A percentile compares a stretch with the other conserved stretches of the same genome.
These are phyloP conservation scores for Tachyglossus aculeatus DNA, from an alignment of 2,797 vertebrate species.

Conservation along the genomic window DNA sequence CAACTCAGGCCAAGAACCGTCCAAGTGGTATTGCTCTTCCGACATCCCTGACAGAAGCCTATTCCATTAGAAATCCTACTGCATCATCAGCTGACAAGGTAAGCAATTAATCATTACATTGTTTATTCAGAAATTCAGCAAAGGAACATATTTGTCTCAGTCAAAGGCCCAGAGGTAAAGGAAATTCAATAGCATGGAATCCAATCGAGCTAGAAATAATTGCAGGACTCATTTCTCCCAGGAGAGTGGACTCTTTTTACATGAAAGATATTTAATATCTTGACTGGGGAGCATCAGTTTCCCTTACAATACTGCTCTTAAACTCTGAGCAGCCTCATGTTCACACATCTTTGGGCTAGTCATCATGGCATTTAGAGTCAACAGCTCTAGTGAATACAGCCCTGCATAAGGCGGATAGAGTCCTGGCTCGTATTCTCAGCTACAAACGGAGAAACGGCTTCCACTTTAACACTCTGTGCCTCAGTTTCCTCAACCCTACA, in stretches of 20 bases:
- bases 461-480: too few relatives aligned
- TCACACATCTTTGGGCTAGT: too few relatives aligned
- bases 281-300: too few relatives aligned
- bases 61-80: neutral
- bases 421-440: too few relatives aligned
- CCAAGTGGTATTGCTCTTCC: accelerated
- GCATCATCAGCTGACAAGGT: accelerated
- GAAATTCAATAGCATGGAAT: neutral
- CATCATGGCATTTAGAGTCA: too few relatives aligned
- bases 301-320: too few relatives aligned
- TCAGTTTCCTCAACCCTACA: too few relatives aligned
- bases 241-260: neutral
- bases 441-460: too few relatives aligned
- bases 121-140: neutral
- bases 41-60: neutral
- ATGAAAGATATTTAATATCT: too few relatives aligned
- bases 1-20: neutral
- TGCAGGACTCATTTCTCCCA: neutral
- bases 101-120: neutral
- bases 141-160: neutral
- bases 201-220: neutral
- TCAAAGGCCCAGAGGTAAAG: neutral
- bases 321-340: too few relatives aligned
- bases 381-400: too few relatives aligned
- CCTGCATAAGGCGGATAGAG: too few relatives aligned